Evolutionary conservation across 2,888 invertebrate genomes (phyloP).

Genomic region (Hedychridium roseum): DNA sequence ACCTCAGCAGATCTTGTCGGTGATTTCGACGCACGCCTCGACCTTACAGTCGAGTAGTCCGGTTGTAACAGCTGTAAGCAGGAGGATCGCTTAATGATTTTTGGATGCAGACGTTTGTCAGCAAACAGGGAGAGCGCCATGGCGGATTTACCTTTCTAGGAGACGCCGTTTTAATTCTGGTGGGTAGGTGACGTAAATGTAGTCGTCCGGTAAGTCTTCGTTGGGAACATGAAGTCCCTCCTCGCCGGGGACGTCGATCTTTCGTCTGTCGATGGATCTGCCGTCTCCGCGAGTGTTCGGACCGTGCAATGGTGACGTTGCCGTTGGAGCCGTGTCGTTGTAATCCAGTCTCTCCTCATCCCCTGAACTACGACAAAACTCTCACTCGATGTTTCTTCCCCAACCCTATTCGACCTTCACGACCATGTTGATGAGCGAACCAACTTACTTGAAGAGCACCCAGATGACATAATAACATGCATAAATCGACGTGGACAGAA

Average conservation of each 20-base stretch:
- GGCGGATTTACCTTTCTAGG: constrained; percentile 75
- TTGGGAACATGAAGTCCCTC: constrained; percentile 41
- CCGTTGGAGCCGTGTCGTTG: constrained; percentile 35
- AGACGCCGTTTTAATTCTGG: constrained; percentile 84
- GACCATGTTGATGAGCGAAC: too few relatives aligned
- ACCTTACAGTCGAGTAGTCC: constrained; percentile 69
- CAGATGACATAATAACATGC: constrained; percentile 93
- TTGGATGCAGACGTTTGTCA: constrained; percentile 5
- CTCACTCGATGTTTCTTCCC: too few relatives aligned
- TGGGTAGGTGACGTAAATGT: constrained; percentile 88
- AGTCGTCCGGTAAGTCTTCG: constrained; percentile 67
- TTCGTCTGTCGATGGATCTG: constrained; percentile 45
- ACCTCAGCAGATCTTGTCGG: constrained; percentile 1
- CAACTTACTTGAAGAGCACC: constrained; percentile 87
- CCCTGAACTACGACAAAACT: constrained; percentile 68
- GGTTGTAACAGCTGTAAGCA: constrained; percentile 79
- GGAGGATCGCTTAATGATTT: constrained; percentile 29
- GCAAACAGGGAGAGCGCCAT: neutral
- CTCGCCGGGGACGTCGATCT: constrained; percentile 47
- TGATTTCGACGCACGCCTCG: constrained; percentile 3
- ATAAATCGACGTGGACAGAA: constrained; percentile 83
- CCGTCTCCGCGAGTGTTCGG: constrained; percentile 39
- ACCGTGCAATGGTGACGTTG: constrained; percentile 43
- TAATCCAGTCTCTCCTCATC: constrained; percentile 71
- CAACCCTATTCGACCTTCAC: too few relatives aligned